Base-by-base conservation (phyloP, 2,888 invertebrate genomes). In the Callimorpha dominula region DNA sequence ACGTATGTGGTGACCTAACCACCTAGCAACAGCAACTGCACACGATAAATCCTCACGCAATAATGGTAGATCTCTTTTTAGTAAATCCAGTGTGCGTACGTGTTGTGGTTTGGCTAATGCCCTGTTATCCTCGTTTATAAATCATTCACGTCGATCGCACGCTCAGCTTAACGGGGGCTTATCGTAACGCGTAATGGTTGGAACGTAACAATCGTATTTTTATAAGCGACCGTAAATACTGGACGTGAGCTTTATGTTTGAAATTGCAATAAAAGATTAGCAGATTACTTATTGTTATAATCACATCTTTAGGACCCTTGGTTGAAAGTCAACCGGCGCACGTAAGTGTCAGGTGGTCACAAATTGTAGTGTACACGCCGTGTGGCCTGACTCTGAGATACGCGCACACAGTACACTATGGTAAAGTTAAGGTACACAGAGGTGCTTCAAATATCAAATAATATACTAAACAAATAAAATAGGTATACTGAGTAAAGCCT, bases 61-160 rank as follows among this genome's bases (percentile, higher is more conserved):
- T 89, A 91, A 90, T 88, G 87, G 86, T 80, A 84, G 84, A 85
- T 88, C 90, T 92, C 89, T 92, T 92, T 93, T 92, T 90, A 88
- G 88, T 89, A 87, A 91, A 93, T 90, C 89, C 91, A 90, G 87
- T 87, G 85, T 79, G 86, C 86, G 88, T 88, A 89, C 91, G 91
- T 91, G 92, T 90, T 91, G 92, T 88, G 93, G 93, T 90, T 89
- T 83, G 84, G 87, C 91, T 92, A 93, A 93, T 92, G 90, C 91
- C 83, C 83, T 87, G 89, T 90, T 91, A 90, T 88, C 88, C 90
- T 83, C 89, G 88, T 91, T 90, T 91, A 92, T 94, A 94, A 94
- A 94, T 94, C 93, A 93, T 93, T 90, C 89, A 87, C 88, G 90
- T 92, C 93, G 91, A 93, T 91, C 86, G 87, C 90, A 87, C 85